phyloP scores from a whole-genome alignment of 2,797 vertebrate species.

The Aselliscus stoliczkanus region DNA sequence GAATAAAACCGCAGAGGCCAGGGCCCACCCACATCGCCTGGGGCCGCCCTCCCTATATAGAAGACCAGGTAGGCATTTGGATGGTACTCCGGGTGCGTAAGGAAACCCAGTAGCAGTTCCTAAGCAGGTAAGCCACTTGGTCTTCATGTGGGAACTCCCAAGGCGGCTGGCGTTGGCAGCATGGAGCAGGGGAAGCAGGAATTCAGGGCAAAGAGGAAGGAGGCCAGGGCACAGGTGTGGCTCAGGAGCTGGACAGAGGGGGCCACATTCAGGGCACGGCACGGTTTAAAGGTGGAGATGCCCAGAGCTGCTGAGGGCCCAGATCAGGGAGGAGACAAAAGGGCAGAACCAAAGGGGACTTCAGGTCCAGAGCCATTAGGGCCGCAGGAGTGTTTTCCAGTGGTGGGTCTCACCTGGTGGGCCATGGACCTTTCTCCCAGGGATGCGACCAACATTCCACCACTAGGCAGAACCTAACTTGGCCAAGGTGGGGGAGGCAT shows the following conservation, averaged over 20 bases:
- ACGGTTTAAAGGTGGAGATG: not conserved
- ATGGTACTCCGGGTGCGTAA: not conserved
- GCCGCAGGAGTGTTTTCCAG: not conserved
- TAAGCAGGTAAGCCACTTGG: not conserved
- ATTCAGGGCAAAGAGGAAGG: not conserved
- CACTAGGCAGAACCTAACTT: not conserved
- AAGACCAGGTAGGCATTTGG: not conserved
- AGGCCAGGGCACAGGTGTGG: no score
- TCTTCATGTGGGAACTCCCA: rapidly evolving
- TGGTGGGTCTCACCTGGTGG: not conserved
- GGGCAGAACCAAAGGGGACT: not conserved
- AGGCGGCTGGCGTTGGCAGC: not conserved
- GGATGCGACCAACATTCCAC: not conserved
- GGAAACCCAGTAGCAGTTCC: not conserved
- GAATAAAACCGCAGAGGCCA: not conserved
- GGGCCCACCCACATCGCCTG: not conserved
- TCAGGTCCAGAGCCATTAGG: not conserved
- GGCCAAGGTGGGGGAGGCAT: rapidly evolving
- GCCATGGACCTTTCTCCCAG: not conserved
- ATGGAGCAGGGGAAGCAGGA: not conserved
- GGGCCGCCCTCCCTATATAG: not conserved
- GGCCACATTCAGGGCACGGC: not conserved
- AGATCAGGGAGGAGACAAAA: no score
- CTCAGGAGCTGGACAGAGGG: not conserved
- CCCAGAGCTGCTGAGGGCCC: not conserved